phyloP scores from a whole-genome alignment of 2,888 invertebrate genomes.

The Ctenicera cuprea region DNA sequence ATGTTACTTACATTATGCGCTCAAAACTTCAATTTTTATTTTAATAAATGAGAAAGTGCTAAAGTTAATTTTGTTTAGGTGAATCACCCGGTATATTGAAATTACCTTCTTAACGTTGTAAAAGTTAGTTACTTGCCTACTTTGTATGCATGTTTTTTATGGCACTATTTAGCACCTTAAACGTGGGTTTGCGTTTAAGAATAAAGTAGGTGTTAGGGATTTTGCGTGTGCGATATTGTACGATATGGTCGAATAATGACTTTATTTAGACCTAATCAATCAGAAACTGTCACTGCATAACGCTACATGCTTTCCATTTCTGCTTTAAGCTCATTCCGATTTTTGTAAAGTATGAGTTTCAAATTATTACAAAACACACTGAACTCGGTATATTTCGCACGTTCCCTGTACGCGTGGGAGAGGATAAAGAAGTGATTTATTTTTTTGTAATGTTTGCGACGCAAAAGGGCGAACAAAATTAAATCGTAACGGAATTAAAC shows the following conservation, averaged over 20 bases:
- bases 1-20: too few species aligned
- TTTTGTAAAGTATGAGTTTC: conserved; percentile 13
- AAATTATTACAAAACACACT: conserved; percentile 7
- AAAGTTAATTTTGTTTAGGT: too few species aligned
- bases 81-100: too few species aligned
- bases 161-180: conserved; percentile 48
- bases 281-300: conserved; percentile 65
- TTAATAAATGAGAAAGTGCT: too few species aligned
- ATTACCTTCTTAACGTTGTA: too few species aligned
- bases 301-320: conserved; percentile 46
- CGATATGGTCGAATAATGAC: conserved; percentile 66
- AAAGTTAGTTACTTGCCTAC: too few species aligned
- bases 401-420: conserved; percentile 12
- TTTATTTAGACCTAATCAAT: conserved; percentile 69
- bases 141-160: too few species aligned
- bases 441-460: conserved; percentile 43
- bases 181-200: conserved; percentile 44
- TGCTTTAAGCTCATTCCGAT: conserved; percentile 36
- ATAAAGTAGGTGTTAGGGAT: conserved; percentile 49
- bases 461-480: conserved; percentile 52
- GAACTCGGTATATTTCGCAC: conserved; percentile 17
- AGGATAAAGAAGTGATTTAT: conserved; percentile 35
- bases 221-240: conserved; percentile 64
- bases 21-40: too few species aligned
- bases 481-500: conserved; percentile 53